phyloP scores from a whole-genome alignment of 2,113 vertebrate species.

The Larimichthys crocea region DNA sequence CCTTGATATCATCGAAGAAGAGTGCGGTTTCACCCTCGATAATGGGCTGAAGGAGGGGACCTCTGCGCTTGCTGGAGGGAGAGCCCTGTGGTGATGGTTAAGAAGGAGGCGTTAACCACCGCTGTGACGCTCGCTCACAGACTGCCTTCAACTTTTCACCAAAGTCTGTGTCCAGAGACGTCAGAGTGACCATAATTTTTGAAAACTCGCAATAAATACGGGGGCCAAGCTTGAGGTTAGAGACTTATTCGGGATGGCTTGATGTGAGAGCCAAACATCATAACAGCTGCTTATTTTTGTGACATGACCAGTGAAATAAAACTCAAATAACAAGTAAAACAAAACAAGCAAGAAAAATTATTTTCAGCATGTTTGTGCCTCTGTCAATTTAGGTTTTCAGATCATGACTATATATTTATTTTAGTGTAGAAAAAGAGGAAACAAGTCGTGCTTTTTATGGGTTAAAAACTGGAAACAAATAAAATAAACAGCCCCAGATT shows the following conservation, averaged over 20 bases:
- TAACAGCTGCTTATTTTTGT: not conserved
- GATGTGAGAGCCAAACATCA: not conserved
- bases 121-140: constrained; percentile 39
- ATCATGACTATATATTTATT: not conserved
- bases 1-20: constrained; percentile 99
- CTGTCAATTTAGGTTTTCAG: not conserved
- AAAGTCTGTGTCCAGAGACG: not conserved
- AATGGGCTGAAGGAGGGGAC: constrained; percentile 98
- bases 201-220: not conserved
- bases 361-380: not conserved
- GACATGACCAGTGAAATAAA: too few species aligned
- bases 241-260: not conserved
- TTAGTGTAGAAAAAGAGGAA: not conserved
- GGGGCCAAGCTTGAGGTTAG: not conserved
- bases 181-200: not conserved
- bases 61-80: constrained; percentile 99
- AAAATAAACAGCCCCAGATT: not conserved
- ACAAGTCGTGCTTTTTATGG: not conserved
- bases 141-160: not conserved
- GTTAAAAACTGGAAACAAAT: not conserved
- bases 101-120: constrained; percentile 87
- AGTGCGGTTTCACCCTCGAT: constrained; percentile 98
- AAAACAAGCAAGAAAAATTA: not conserved
- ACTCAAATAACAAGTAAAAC: not conserved
- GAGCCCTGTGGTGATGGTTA: constrained; percentile 93